Percentiles rank a stretch among this genome's conserved stretches.
Evolutionary conservation across 2,113 vertebrate genomes (phyloP).

Genomic region (Sialia sialis): DNA sequence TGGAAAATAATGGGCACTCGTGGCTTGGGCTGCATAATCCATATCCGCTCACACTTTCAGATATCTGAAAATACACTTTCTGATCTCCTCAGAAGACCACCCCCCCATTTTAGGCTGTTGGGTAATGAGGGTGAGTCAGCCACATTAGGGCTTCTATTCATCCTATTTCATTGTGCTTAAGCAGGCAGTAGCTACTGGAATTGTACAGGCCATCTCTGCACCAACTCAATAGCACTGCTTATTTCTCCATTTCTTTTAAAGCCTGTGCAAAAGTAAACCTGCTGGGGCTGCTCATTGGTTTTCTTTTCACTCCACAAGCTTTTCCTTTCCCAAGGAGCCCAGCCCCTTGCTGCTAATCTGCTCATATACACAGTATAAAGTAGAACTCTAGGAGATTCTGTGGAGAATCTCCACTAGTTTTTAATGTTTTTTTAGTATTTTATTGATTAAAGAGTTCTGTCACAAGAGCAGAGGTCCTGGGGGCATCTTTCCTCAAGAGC

Average conservation of each 20-base stretch:
- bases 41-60: background rate
- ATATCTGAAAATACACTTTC: background rate
- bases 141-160: slow-evolving; percentile 26
- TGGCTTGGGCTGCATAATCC: background rate
- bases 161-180: slow-evolving; percentile 21
- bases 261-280: slow-evolving; percentile 17
- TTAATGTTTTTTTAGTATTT: background rate
- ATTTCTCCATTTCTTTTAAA: slow-evolving; percentile 27
- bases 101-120: background rate
- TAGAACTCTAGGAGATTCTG: background rate
- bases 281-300: slow-evolving; percentile 11
- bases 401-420: background rate
- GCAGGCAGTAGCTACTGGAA: slow-evolving; percentile 27
- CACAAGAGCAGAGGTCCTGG: background rate
- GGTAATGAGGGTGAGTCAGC: slow-evolving; percentile 40
- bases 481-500: background rate
- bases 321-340: background rate
- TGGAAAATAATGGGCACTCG: background rate
- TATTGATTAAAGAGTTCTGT: slow-evolving; percentile 3
- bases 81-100: slow-evolving; percentile 10
- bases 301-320: slow-evolving; percentile 11
- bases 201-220: slow-evolving; percentile 11
- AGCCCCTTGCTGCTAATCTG: background rate
- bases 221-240: slow-evolving; percentile 19
- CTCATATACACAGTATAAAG: background rate